phyloP scores from a whole-genome alignment of 1,140 invertebrate genomes.

The Araneus ventricosus region DNA sequence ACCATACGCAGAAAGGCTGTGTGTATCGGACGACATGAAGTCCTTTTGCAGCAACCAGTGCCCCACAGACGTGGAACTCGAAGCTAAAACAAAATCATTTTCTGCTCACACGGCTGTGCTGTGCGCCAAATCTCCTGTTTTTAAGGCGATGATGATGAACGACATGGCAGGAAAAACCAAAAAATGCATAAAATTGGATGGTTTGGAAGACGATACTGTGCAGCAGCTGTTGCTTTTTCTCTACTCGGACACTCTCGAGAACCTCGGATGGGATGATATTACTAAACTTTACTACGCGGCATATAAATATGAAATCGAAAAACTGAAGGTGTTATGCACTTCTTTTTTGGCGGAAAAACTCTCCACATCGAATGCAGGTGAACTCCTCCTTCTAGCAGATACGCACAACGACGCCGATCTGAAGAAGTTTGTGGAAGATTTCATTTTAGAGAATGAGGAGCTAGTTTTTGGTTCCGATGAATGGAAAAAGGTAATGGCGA shows the following conservation, averaged over 20 bases:
- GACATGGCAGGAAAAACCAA: not conserved
- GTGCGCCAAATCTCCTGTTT: not conserved
- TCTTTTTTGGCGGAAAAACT: not conserved
- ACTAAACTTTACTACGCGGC: not conserved
- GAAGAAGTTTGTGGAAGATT: not conserved
- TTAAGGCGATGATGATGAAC: not conserved
- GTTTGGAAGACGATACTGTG: not conserved
- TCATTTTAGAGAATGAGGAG: not conserved
- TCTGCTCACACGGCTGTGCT: not conserved
- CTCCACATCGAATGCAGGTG: not conserved
- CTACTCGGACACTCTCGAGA: not conserved
- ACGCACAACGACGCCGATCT: not conserved
- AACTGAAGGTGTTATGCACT: not conserved
- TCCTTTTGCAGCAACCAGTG: not conserved
- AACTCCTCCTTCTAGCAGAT: not conserved
- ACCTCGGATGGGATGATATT: not conserved
- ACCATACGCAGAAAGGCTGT: not conserved
- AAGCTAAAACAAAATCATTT: not conserved
- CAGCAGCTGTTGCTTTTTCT: not conserved
- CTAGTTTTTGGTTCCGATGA: not conserved
- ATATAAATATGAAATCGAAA: not conserved
- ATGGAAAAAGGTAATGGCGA: not conserved
- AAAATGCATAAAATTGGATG: not conserved
- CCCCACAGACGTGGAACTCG: not conserved
- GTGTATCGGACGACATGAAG: not conserved